Conservation (phyloP, 2,797 vertebrate species). For the Bovichtus variegatus region DNA sequence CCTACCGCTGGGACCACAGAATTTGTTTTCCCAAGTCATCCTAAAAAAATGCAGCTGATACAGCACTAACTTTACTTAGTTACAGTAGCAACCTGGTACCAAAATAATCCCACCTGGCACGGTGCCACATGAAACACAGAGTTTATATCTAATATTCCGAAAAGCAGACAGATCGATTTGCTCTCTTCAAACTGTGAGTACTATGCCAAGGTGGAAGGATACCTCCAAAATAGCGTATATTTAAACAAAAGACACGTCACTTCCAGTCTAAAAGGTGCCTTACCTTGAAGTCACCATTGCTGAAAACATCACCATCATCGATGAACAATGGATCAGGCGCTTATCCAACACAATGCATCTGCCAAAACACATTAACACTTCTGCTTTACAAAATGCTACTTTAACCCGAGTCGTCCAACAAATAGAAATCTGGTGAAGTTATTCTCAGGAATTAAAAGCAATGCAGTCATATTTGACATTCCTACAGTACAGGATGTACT, state of each 20-base stretch:
- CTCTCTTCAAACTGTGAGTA: constrained; percentile 33
- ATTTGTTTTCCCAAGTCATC: constrained; percentile 6
- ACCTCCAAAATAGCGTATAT: constrained; percentile 31
- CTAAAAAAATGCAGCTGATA: constrained; percentile 28
- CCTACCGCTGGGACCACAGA: constrained; percentile 3
- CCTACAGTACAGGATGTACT: not conserved
- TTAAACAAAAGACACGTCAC: constrained; percentile 25
- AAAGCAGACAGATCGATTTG: constrained; percentile 56
- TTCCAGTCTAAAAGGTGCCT: constrained; percentile 36
- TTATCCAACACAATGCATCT: constrained; percentile 42
- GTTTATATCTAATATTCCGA: constrained; percentile 48
- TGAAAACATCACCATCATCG: constrained; percentile 44
- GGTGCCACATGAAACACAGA: constrained; percentile 44
- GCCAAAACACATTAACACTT: constrained; percentile 43
- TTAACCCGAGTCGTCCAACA: constrained; percentile 11
- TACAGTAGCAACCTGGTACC: constrained; percentile 26
- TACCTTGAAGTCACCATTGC: constrained; percentile 22
- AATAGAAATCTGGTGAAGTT: constrained; percentile 15
- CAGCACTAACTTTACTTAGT: constrained; percentile 29
- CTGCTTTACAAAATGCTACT: constrained; percentile 28
- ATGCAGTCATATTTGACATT: constrained; percentile 11
- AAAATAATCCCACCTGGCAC: constrained; percentile 33
- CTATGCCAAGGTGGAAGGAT: constrained; percentile 13
- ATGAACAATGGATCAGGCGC: constrained; percentile 23
- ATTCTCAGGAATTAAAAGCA: constrained; percentile 17